Conservation (phyloP, 2,888 invertebrate species). For the Lasioglossum marginatum region DNA sequence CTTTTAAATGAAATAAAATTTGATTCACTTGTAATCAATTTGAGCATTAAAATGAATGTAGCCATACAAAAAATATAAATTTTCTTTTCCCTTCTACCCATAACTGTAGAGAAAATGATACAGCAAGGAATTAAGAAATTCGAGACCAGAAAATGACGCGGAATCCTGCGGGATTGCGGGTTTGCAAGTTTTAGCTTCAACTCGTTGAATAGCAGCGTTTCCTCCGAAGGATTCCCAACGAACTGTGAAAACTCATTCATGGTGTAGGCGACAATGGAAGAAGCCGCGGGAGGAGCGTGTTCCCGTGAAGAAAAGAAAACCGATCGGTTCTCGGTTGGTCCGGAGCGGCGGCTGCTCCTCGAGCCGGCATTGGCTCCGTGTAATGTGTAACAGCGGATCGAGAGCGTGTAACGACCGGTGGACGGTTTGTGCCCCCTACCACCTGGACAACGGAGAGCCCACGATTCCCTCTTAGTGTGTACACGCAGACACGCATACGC, state of each 20-base stretch:
- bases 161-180: too few relatives aligned
- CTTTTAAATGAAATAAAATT: too few relatives aligned
- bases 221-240: neutral
- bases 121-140: too few relatives aligned
- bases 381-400: constrained; percentile 77
- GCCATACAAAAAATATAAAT: too few relatives aligned
- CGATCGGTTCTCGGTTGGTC: constrained; percentile 9
- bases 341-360: constrained; percentile 27
- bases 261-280: neutral
- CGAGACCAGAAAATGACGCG: too few relatives aligned
- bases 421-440: constrained; percentile 79
- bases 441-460: constrained; percentile 66
- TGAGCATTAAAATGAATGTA: too few relatives aligned
- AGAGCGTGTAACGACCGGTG: constrained; percentile 78
- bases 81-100: too few relatives aligned
- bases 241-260: constrained; percentile 2
- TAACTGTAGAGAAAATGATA: too few relatives aligned
- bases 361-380: constrained; percentile 45
- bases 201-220: neutral
- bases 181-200: too few relatives aligned
- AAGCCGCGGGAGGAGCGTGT: neutral
- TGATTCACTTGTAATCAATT: too few relatives aligned
- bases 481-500: constrained; percentile 66
- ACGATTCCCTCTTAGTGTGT: constrained; percentile 76
- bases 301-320: neutral